Base-by-base conservation (phyloP, 2,113 vertebrate genomes). In the Scophthalmus maximus region DNA sequence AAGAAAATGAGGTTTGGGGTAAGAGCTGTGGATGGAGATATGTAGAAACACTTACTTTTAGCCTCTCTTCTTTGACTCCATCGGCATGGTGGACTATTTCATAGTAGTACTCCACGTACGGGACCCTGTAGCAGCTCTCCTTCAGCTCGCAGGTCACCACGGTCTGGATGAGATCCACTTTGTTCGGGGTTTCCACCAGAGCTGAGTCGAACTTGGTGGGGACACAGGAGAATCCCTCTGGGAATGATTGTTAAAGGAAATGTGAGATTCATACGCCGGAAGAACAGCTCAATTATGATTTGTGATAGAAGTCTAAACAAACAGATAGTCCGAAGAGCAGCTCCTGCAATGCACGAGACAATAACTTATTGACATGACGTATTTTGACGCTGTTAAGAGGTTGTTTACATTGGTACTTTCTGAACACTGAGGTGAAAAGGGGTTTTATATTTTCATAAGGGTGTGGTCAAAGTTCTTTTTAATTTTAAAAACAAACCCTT, bases 141-240 rank as follows among this genome's bases (percentile, higher is more conserved):
- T 88, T 94, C 79, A 93, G 84, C 76, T 94, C 61, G 0, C 95
- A 94, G 38, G 32, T 66, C 15, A 59, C 73, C 84, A 93, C 91
- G 0, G 44, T 94, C 77, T n/a, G 72, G 80, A 95, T 70, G 23
- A 93, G 49, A 10, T 94, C 91, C 38, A 78, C 74, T 57, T 90
- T 92, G 6, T 83, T 92, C 0, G 90, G 92, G 2, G 42, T 94
- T 76, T 93, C 91, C 74, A 95, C 70, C 34, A 93, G 68, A 8
- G 85, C 88, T 0, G 91, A 82, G 68, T 82, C 92, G 59, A 95
- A 94, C 79, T 89, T 92, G 4, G 84, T 94, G 60, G 95, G 94
- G 10, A 91, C 10, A 1, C 93, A 95, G 58, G 82, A 91, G 72
- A 95, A 89, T 51, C 94, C 93, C 68, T 92, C 92, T 93, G 90